Evolutionary conservation across 1,140 invertebrate species (phyloP).

Genomic region (Apis mellifera): Amel_HAv3.1 CM009931.2:9741001-9741500

Average conservation of each 20-base stretch:
- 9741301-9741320: slow-evolving; percentile 27
- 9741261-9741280: background rate
- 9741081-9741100: slow-evolving; percentile 9
- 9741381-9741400: no score
- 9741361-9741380: no score
- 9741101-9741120: background rate
- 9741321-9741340: slow-evolving; percentile 34
- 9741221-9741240: background rate
- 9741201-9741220: slow-evolving; percentile 28
- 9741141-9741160: background rate
- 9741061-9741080: background rate
- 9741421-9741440: no score
- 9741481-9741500: no score
- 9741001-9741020: slow-evolving; percentile 16
- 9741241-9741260: background rate
- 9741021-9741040: slow-evolving; percentile 10
- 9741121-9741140: slow-evolving; percentile 5
- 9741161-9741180: background rate
- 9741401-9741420: no score
- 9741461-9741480: no score
- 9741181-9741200: background rate
- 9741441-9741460: no score
- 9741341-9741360: background rate
- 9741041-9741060: slow-evolving; percentile 5
- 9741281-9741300: slow-evolving; percentile 33